Evolutionary conservation across 2,113 vertebrate genomes (phyloP).

Genomic region (Oryctolagus cuniculus): mOryCun1.1 NC_091432.1:84956001-84956500

Average conservation of each 20-base stretch:
- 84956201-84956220: constrained; percentile 51
- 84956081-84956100: not conserved
- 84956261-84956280: constrained; percentile 18
- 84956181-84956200: constrained; percentile 71
- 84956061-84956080: not conserved
- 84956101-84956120: constrained; percentile 50
- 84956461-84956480: too few relatives aligned
- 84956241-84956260: constrained; percentile 28
- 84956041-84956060: constrained; percentile 67
- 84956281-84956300: constrained; percentile 61
- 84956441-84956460: too few relatives aligned
- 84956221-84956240: constrained; percentile 46
- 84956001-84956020: constrained; percentile 99
- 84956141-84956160: not conserved
- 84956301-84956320: constrained; percentile 49
- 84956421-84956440: not conserved
- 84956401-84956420: not conserved
- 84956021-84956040: constrained; percentile 95
- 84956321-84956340: constrained; percentile 58
- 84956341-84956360: constrained; percentile 62
- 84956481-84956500: too few relatives aligned
- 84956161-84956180: constrained; percentile 41
- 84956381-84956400: constrained; percentile 17
- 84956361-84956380: constrained; percentile 38
- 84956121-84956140: constrained; percentile 25